Conservation (phyloP, 2,888 invertebrate genomes). For the Spisula subtruncata region DNA sequence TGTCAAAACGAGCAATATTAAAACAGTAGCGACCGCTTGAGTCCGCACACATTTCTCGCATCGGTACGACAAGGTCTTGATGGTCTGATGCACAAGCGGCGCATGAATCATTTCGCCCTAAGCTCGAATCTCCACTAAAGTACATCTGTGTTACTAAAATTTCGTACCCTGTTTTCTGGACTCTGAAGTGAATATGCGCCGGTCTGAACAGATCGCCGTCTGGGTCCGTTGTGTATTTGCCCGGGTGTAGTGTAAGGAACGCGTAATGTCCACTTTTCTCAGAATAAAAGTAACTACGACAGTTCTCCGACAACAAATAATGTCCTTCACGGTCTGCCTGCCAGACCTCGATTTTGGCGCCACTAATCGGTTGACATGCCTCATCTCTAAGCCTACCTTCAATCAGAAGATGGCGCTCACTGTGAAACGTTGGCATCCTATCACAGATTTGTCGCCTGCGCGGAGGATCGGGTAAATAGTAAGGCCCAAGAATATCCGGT, state of each 20-base stretch:
- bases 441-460: conserved; percentile 64
- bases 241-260: conserved; percentile 68
- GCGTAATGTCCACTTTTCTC: conserved; percentile 64
- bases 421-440: conserved; percentile 45
- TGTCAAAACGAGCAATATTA: conserved; percentile 57
- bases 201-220: conserved; percentile 57
- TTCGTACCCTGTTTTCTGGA: conserved; percentile 57
- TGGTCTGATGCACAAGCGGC: conserved; percentile 59
- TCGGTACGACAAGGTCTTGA: conserved; percentile 57
- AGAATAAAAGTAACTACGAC: conserved; percentile 62
- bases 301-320: conserved; percentile 61
- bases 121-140: conserved; percentile 67
- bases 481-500: conserved; percentile 70
- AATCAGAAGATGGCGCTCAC: conserved; percentile 60
- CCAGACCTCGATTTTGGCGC: conserved; percentile 68
- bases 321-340: conserved; percentile 70
- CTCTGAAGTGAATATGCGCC: conserved; percentile 69
- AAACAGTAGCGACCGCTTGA: conserved; percentile 51
- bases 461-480: conserved; percentile 66
- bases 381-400: conserved; percentile 63
- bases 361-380: conserved; percentile 57
- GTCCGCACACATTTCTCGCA: conserved; percentile 62
- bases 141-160: conserved; percentile 72
- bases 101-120: conserved; percentile 70
- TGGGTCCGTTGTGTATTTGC: conserved; percentile 65